Base-by-base conservation (phyloP, 1,140 invertebrate genomes). In the Bombus sylvicola region DNA sequence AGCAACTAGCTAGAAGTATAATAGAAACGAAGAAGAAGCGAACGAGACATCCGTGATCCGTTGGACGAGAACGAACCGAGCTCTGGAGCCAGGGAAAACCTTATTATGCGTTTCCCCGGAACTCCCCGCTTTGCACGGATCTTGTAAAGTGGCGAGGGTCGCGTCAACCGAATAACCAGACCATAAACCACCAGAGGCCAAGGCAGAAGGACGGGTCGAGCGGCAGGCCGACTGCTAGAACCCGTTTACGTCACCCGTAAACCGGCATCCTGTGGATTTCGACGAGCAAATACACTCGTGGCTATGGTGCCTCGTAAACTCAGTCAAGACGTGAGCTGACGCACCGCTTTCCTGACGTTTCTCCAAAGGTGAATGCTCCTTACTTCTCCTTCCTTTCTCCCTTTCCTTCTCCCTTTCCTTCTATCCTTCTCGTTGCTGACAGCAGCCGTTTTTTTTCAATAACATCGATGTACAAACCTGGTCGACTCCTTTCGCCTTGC, bases 211-310 rank as follows among this genome's bases (percentile, higher is more conserved):
- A 84, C 41, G 73, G 73, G n/a, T 83, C 53, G 81, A 75, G 71
- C 71, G 37, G 34, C 59, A 22, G 79, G 87, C 73, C 69, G 85
- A 73, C 82, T 81, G 75, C 83, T 74, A 25, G 71, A 80, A 77
- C 76, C 85, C 85, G 87, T 90, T 92, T 91, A 86, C 89, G 90
- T 91, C 88, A 90, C 87, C 86, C 92, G 91, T 92, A 93, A 93
- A 92, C 88, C 89, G 83, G 73, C 82, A 82, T 88, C 85, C 84
- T 86, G 88, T 81, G 91, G 87, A 92, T 92, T 92, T 91, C 84
- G 88, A 91, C 91, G 86, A 88, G 88, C 91, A 92, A 92, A 93
- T 89, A 92, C 89, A 91, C 91, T 93, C 90, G 88, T 87, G 86
- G 89, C 90, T 89, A 92, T 88, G 88, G 81, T 78, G 83, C 75